Conservation (phyloP, 2,888 invertebrate species). For the Teleiodes luculella region DNA sequence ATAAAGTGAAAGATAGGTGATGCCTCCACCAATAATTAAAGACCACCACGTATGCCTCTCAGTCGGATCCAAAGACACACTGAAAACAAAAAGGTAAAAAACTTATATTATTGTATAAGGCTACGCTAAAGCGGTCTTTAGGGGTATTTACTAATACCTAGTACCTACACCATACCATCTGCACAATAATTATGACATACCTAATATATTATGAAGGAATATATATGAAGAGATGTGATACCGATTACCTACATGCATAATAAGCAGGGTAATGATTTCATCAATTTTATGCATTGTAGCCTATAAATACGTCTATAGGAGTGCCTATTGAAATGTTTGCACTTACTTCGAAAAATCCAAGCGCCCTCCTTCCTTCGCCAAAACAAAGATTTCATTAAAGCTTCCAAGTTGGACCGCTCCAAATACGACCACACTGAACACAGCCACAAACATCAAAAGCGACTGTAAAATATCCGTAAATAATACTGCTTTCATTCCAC, state of each 20-base stretch:
- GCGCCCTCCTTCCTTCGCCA: constrained; percentile 83
- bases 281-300: no score
- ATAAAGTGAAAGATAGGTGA: constrained; percentile 89
- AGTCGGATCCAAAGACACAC: constrained; percentile 88
- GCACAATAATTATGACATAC: no score
- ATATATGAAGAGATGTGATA: no score
- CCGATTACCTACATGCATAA: no score
- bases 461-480: constrained; percentile 93
- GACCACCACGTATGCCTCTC: constrained; percentile 91
- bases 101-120: no score
- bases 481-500: constrained; percentile 94
- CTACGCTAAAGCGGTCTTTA: no score
- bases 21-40: constrained; percentile 87
- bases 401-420: constrained; percentile 85
- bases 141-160: no score
- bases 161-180: no score
- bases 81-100: constrained; percentile 52
- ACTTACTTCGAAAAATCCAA: constrained; percentile 84
- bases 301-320: no score
- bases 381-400: constrained; percentile 83
- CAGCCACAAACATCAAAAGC: constrained; percentile 89
- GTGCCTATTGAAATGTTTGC: background rate
- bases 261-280: no score
- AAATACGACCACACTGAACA: constrained; percentile 87
- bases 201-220: no score